phyloP scores from a whole-genome alignment of 2,113 vertebrate species.

The Orycteropus afer region DNA sequence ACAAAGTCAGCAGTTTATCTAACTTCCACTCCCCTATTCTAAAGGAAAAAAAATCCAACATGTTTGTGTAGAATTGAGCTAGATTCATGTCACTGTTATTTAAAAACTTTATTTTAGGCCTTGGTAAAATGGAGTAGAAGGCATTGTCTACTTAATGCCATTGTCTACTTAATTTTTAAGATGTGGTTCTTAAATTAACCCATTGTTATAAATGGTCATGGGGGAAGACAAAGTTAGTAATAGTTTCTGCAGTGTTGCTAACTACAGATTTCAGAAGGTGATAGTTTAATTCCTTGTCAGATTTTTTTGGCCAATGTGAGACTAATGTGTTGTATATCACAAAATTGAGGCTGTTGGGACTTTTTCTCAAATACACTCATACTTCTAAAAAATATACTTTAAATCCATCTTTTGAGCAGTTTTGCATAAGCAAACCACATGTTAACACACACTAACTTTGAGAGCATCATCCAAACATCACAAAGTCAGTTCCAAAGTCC shows the following conservation, averaged over 20 bases:
- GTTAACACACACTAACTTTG: conserved; percentile 81
- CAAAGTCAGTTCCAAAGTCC: conserved; percentile 84
- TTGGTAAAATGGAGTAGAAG: not conserved
- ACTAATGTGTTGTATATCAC: conserved; percentile 45
- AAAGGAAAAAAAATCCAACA: not conserved
- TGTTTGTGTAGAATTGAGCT: not conserved
- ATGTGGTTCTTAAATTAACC: not conserved
- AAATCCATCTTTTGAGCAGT: conserved; percentile 83
- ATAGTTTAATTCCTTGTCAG: conserved; percentile 52
- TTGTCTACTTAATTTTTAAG: conserved; percentile 33
- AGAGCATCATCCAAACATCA: conserved; percentile 82
- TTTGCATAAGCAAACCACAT: conserved; percentile 82
- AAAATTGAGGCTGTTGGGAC: conserved; percentile 76
- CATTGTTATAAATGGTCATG: not conserved
- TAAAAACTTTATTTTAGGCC: conserved; percentile 16
- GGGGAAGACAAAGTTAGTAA: conserved; percentile 2
- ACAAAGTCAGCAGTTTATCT: not conserved
- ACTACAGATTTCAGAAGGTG: conserved; percentile 50
- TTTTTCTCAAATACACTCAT: conserved; percentile 79
- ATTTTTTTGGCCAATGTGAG: conserved; percentile 69
- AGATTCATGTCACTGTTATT: not conserved
- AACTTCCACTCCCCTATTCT: not conserved
- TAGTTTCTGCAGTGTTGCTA: conserved; percentile 50
- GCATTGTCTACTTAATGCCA: not conserved
- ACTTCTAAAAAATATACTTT: conserved; percentile 79